Conservation (phyloP, 2,113 vertebrate species). For the Rissa tridactyla region DNA sequence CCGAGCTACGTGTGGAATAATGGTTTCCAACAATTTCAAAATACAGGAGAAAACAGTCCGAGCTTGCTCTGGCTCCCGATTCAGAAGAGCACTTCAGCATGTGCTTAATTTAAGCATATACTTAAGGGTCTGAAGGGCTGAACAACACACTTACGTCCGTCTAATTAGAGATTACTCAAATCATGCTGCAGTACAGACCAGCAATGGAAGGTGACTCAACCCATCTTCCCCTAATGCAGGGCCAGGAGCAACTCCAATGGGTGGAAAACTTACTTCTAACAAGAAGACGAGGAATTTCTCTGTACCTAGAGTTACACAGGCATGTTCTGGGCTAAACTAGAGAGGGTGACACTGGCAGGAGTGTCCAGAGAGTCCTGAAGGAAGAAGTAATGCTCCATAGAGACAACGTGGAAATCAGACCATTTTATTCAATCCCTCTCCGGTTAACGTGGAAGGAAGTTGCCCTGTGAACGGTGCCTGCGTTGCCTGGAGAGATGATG, state of each 20-base stretch:
- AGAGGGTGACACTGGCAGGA: background rate
- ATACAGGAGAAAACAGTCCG: background rate
- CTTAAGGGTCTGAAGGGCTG: background rate
- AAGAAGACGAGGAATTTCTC: background rate
- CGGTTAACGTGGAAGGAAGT: accelerated
- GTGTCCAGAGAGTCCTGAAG: background rate
- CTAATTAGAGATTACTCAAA: background rate
- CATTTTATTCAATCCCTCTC: background rate
- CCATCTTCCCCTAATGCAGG: background rate
- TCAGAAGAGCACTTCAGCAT: background rate
- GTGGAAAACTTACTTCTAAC: background rate
- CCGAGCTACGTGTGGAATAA: background rate
- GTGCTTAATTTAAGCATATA: background rate
- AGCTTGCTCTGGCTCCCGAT: background rate
- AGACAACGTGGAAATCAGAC: background rate
- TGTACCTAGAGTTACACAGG: background rate
- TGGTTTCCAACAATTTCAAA: background rate
- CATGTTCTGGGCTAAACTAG: background rate
- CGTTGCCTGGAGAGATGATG: background rate
- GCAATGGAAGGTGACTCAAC: background rate
- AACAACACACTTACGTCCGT: background rate
- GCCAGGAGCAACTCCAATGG: background rate
- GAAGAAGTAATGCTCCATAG: background rate
- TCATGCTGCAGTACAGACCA: background rate
- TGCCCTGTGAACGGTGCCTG: background rate